Conservation (phyloP, 2,888 invertebrate genomes). For the Epiblema foenella region DNA sequence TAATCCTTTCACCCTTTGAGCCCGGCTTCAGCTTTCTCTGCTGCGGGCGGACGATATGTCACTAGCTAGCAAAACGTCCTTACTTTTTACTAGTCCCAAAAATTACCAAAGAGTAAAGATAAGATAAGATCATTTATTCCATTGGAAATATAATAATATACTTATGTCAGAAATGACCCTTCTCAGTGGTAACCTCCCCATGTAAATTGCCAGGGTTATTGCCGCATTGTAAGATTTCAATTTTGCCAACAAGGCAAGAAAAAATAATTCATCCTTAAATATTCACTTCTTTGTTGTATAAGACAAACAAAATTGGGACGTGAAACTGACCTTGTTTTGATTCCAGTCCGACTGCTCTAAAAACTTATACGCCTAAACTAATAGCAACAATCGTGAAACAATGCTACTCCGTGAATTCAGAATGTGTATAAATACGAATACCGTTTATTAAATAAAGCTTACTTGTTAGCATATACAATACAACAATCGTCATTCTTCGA, state of each 20-base stretch:
- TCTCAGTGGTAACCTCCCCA: not conserved
- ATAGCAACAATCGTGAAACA: constrained; percentile 2
- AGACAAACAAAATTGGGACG: not conserved
- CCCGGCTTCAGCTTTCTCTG: constrained; percentile 44
- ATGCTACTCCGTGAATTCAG: not conserved
- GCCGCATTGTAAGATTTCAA: too few relatives aligned
- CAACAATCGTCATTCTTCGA: constrained; percentile 4
- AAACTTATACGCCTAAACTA: constrained; percentile 2
- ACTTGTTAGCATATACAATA: constrained; percentile 1
- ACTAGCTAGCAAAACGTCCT: not conserved
- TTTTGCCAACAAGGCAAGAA: not conserved
- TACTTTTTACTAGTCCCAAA: too few relatives aligned
- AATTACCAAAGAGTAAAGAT: too few relatives aligned
- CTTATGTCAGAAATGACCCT: not conserved
- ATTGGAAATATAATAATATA: too few relatives aligned
- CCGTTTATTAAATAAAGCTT: not conserved
- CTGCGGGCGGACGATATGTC: constrained; percentile 20
- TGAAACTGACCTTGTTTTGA: not conserved
- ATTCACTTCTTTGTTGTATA: constrained; percentile 1
- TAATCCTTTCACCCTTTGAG: constrained; percentile 72
- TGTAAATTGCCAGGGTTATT: too few relatives aligned
- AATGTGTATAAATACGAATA: not conserved
- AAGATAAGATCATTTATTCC: too few relatives aligned
- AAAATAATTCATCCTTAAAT: not conserved
- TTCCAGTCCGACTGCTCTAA: not conserved